phyloP scores from a whole-genome alignment of 2,797 vertebrate species.

The Lutjanus campechanus region DNA sequence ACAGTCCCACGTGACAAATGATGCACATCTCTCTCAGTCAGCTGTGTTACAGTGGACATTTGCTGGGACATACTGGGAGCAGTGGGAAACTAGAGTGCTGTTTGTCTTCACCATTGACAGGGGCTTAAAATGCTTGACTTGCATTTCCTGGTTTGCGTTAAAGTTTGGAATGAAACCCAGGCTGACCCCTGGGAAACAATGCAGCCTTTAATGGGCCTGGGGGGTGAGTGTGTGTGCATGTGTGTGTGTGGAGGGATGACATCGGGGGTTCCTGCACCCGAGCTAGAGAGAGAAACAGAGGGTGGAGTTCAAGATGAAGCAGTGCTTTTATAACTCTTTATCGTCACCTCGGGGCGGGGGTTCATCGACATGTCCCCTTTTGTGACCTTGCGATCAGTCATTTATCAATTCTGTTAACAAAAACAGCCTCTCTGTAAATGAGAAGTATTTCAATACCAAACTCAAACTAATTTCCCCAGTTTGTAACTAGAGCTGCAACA shows the following conservation, averaged over 20 bases:
- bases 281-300: conserved; percentile 83
- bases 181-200: conserved; percentile 93
- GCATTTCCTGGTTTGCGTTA: conserved; percentile 88
- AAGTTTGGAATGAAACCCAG: conserved; percentile 91
- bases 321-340: conserved; percentile 84
- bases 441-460: neutral
- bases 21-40: neutral
- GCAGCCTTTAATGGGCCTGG: conserved; percentile 90
- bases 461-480: no score
- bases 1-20: neutral
- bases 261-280: conserved; percentile 61
- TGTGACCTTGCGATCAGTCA: conserved; percentile 67
- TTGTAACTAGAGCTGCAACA: no score
- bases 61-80: neutral
- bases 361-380: conserved; percentile 79
- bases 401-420: neutral
- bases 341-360: conserved; percentile 74
- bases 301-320: conserved; percentile 93
- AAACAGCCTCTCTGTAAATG: neutral
- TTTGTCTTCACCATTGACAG: conserved; percentile 41
- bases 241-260: conserved; percentile 20
- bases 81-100: conserved; percentile 16
- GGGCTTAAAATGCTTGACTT: conserved; percentile 74
- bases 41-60: neutral
- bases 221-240: conserved; percentile 75